phyloP scores from a whole-genome alignment of 2,113 vertebrate species.

The Mus pahari region DNA sequence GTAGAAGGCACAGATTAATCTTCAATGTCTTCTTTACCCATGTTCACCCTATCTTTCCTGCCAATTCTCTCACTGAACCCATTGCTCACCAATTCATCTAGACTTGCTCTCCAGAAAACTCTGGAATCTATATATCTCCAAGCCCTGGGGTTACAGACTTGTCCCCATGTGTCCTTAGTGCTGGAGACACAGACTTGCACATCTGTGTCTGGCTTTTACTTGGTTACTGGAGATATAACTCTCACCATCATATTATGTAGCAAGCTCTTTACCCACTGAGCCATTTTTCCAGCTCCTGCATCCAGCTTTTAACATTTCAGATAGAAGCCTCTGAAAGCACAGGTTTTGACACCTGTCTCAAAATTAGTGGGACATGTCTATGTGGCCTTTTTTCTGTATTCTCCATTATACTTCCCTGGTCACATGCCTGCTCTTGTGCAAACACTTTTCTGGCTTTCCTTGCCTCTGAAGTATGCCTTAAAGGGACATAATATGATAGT shows the following conservation, averaged over 20 bases:
- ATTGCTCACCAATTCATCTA: neutral
- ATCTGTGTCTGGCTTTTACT: neutral
- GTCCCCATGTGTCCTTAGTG: neutral
- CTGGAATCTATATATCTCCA: neutral
- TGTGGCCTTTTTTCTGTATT: neutral
- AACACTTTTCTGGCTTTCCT: neutral
- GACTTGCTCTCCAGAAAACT: neutral
- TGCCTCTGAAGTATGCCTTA: neutral
- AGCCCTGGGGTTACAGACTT: neutral
- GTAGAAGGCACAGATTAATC: neutral
- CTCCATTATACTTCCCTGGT: neutral
- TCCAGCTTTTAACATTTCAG: neutral
- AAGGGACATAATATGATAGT: neutral
- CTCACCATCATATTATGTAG: neutral
- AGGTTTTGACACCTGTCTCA: neutral
- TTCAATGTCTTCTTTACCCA: neutral
- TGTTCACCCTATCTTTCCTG: neutral
- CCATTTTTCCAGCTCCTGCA: neutral
- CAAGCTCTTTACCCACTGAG: neutral
- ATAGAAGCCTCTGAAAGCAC: neutral
- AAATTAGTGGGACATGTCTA: neutral
- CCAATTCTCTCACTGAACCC: neutral
- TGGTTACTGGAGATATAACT: neutral
- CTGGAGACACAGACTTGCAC: neutral
- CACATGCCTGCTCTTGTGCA: neutral